These are phyloP conservation scores for Polyploca ridens DNA, from an alignment of 2,888 invertebrate genomes.

Conservation along the genomic window DNA sequence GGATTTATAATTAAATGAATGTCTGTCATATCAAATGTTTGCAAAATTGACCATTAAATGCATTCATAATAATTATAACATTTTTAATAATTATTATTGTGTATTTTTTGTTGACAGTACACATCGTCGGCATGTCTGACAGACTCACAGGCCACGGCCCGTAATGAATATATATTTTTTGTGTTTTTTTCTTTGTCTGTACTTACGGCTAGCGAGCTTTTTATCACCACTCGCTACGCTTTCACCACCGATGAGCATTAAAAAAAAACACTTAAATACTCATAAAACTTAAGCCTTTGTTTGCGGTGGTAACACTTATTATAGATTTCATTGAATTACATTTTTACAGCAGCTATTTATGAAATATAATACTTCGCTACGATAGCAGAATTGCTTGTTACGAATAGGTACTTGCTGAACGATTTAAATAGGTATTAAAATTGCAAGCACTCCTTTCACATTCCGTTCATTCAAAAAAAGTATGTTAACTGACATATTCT, in stretches of 20 bases:
- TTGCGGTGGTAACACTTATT: background rate
- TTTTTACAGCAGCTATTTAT: background rate
- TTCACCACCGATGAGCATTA: slow-evolving; percentile 39
- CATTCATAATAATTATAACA: no score
- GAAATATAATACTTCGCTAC: background rate
- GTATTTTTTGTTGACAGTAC: slow-evolving; percentile 30
- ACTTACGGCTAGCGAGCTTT: slow-evolving; percentile 42
- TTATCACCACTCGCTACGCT: slow-evolving; percentile 39
- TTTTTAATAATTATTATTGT: background rate
- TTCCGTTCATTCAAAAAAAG: slow-evolving; percentile 6
- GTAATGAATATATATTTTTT: slow-evolving; percentile 55
- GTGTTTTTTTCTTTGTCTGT: slow-evolving; percentile 46
- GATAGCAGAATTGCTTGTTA: background rate
- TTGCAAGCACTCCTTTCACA: slow-evolving; percentile 11
- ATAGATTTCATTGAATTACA: background rate
- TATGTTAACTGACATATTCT: slow-evolving; percentile 12
- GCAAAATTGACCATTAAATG: no score
- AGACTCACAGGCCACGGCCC: slow-evolving; percentile 34
- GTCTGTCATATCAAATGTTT: no score
- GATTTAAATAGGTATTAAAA: background rate
- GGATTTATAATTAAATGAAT: no score
- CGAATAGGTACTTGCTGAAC: background rate
- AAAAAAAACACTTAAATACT: slow-evolving; percentile 32
- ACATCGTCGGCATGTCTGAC: slow-evolving; percentile 43
- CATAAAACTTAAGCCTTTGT: slow-evolving; percentile 1